A percentile compares a stretch with the other conserved stretches of the same genome.
Conservation (phyloP, 2,888 invertebrate genomes). For the Troides aeacus region DNA sequence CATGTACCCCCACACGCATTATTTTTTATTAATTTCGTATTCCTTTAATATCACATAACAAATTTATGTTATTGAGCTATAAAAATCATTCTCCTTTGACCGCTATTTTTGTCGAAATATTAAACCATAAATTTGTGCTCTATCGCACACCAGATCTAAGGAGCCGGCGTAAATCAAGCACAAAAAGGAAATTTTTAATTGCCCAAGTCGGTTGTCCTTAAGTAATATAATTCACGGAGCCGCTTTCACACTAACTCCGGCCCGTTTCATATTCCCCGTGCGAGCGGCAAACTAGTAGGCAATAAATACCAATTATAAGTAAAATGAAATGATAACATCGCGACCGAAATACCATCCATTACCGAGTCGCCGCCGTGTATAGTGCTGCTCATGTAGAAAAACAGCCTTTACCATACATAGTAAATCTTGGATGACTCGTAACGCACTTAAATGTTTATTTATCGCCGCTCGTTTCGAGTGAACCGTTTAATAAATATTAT, state of each 20-base stretch:
- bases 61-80: constrained; percentile 29
- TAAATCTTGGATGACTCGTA: constrained; percentile 77
- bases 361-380: constrained; percentile 46
- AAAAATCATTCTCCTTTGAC: constrained; percentile 29
- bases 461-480: constrained; percentile 69
- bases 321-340: constrained; percentile 75
- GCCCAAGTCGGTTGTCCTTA: constrained; percentile 66
- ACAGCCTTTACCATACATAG: constrained; percentile 63
- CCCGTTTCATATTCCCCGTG: constrained; percentile 44
- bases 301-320: constrained; percentile 79
- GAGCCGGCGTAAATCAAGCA: constrained; percentile 58
- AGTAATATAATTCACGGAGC: constrained; percentile 67
- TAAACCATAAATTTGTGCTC: constrained; percentile 60
- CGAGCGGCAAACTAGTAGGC: constrained; percentile 51
- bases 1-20: constrained; percentile 52
- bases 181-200: constrained; percentile 65
- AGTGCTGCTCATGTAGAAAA: constrained; percentile 49
- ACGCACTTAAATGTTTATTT: constrained; percentile 73
- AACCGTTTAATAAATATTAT: constrained; percentile 79
- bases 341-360: constrained; percentile 63
- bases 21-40: constrained; percentile 18
- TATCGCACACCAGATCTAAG: constrained; percentile 67
- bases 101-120: constrained; percentile 47
- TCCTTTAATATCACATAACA: constrained; percentile 19
- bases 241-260: constrained; percentile 65